A percentile compares a stretch with the other conserved stretches of the same genome.
Conservation (phyloP, 2,113 vertebrate species). For the Cacatua alba region DNA sequence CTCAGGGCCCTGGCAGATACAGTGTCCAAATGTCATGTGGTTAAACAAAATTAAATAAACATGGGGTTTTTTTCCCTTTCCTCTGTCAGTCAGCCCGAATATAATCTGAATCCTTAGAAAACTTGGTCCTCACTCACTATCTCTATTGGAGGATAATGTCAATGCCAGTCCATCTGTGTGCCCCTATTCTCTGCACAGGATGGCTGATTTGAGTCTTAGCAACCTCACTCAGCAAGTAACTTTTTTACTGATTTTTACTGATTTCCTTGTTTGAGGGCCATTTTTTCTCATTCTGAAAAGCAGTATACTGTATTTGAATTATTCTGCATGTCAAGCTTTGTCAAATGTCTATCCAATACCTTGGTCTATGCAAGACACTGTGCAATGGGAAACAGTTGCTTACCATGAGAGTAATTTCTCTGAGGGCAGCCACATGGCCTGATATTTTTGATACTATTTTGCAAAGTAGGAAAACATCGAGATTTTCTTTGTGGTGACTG, state of each 20-base stretch:
- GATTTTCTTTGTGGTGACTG: neutral
- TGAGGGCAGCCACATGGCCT: neutral
- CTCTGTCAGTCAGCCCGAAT: neutral
- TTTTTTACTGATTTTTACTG: neutral
- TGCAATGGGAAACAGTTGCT: neutral
- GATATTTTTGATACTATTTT: neutral
- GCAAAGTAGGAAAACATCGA: neutral
- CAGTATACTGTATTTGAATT: neutral
- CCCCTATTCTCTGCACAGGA: neutral
- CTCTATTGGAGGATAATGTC: neutral
- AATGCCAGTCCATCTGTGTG: neutral
- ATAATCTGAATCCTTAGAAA: neutral
- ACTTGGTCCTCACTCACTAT: neutral
- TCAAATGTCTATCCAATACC: neutral
- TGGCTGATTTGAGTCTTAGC: neutral
- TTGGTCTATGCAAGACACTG: neutral
- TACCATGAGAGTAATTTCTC: neutral
- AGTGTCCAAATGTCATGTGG: neutral
- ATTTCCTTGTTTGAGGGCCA: neutral
- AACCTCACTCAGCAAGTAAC: neutral
- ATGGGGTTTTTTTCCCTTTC: neutral
- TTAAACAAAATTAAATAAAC: neutral
- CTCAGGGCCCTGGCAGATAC: neutral
- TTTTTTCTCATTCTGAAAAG: neutral
- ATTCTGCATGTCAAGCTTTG: neutral